Base-by-base conservation (phyloP, 1,140 invertebrate genomes). In the Drosophila nannoptera region DNA sequence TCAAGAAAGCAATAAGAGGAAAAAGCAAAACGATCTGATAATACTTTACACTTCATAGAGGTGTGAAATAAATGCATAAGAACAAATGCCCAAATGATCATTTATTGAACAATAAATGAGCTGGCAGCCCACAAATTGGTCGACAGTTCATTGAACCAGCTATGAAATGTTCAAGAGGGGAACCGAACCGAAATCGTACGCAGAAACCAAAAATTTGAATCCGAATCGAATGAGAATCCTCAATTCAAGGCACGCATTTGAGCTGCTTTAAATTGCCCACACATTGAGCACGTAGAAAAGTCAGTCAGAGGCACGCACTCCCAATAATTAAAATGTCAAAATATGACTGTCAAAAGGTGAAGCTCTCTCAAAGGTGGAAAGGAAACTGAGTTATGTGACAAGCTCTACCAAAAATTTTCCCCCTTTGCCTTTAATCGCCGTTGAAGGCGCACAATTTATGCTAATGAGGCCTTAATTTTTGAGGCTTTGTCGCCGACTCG, bases 311-410 rank as follows among this genome's bases (percentile, higher is more conserved):
- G 75, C 77, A 81, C 77, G 77, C 64, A 67, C 73, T 49, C 64
- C 46, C 73, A 66, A 80, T 80, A 80, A 77, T 80, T 80, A 80
- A 80, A 77, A 81, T 80, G 77, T 80, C 68, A 81, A 77, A 80
- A 77, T 80, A 78, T 78, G 63, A 36, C 72, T 80, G 76, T 78
- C 76, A 78, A 75, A 75, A 58, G 55, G 45, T 31, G 69, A 43
- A 45, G 65, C 69, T 59, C 45, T 38, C 55, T 60, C 11, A 38
- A 55, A 80, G 73, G 77, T 80, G 77, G 55, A 22, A 22, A 56
- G 52, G 69, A 11, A 66, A 69, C 73, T 80, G 77, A 80, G 73
- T 80, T 80, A 80, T 80, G 77, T 50, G 69, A 40, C 69, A 68
- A 70, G 53, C 65, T 42, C 40, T n/a, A 43, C 12, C 40, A 43